These are phyloP conservation scores for Lacanobia wlatinum DNA, from an alignment of 2,888 invertebrate species.

Conservation along the genomic window DNA sequence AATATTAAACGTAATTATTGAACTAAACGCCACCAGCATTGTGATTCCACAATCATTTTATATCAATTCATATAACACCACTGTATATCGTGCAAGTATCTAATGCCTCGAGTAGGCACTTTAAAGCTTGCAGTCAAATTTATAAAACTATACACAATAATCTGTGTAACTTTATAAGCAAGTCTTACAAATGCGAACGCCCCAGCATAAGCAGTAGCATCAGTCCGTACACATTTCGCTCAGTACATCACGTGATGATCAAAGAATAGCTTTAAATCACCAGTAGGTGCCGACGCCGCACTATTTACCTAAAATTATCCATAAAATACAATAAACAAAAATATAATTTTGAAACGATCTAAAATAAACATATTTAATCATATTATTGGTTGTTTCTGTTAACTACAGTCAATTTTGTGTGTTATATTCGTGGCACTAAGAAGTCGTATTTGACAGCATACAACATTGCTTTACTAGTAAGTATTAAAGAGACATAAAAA, in stretches of 20 bases:
- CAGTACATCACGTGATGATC: not conserved
- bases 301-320: slow-evolving; percentile 7
- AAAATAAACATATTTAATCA: slow-evolving; percentile 7
- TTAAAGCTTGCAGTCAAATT: not conserved
- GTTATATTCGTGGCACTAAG: not conserved
- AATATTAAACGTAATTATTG: slow-evolving; percentile 18
- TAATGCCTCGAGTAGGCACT: not conserved
- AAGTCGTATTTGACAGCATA: too few species aligned
- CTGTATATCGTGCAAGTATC: slow-evolving; percentile 2
- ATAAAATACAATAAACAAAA: slow-evolving; percentile 37
- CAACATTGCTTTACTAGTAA: too few species aligned
- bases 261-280: slow-evolving; percentile 22
- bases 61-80: not conserved
- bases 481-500: too few species aligned
- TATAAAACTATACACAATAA: slow-evolving; percentile 13
- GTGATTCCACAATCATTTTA: slow-evolving; percentile 12
- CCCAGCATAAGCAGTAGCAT: slow-evolving; percentile 9
- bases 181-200: slow-evolving; percentile 22
- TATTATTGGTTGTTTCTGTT: slow-evolving; percentile 29
- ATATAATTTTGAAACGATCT: slow-evolving; percentile 25
- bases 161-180: slow-evolving; percentile 9
- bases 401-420: slow-evolving; percentile 28
- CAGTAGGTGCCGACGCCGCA: not conserved
- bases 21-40: slow-evolving; percentile 2
- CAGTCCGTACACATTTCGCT: slow-evolving; percentile 19